Evolutionary conservation across 2,888 invertebrate species (phyloP).

Genomic region (Eupithecia pulchellata): DNA sequence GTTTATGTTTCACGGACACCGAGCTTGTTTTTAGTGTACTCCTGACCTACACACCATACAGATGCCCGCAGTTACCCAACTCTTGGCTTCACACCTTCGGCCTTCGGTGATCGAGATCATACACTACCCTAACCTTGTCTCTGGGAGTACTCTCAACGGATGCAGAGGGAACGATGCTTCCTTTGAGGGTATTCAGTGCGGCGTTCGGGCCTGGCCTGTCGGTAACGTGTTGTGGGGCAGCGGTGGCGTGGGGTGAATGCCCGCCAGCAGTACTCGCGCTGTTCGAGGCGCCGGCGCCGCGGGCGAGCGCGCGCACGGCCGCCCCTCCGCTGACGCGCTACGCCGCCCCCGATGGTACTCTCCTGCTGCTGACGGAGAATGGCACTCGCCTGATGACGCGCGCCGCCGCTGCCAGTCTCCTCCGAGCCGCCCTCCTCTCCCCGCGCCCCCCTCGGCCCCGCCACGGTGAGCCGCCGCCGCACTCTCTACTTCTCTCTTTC

Average conservation of each 20-base stretch:
- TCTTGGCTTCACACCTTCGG: slow-evolving; percentile 84
- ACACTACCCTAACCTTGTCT: slow-evolving; percentile 74
- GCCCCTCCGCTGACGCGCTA: slow-evolving; percentile 85
- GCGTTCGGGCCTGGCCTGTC: slow-evolving; percentile 70
- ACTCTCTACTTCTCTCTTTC: slow-evolving; percentile 73
- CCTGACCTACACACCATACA: slow-evolving; percentile 85
- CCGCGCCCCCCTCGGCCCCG: slow-evolving; percentile 83
- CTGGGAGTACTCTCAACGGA: slow-evolving; percentile 75
- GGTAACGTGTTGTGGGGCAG: slow-evolving; percentile 83
- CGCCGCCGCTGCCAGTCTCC: slow-evolving; percentile 82
- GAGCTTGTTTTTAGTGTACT: slow-evolving; percentile 84
- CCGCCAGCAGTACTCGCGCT: slow-evolving; percentile 84
- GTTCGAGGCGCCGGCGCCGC: slow-evolving; percentile 75
- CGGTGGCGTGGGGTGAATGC: slow-evolving; percentile 80
- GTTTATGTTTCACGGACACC: slow-evolving; percentile 84
- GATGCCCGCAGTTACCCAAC: slow-evolving; percentile 85
- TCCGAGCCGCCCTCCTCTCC: slow-evolving; percentile 84
- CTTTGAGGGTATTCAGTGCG: slow-evolving; percentile 77
- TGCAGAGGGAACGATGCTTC: slow-evolving; percentile 44
- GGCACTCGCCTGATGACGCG: slow-evolving; percentile 86
- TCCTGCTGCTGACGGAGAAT: slow-evolving; percentile 87
- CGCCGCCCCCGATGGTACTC: slow-evolving; percentile 86
- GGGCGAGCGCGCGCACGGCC: slow-evolving; percentile 66
- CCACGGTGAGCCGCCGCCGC: slow-evolving; percentile 83
- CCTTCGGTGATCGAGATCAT: slow-evolving; percentile 77